A percentile compares a stretch with the other conserved stretches of the same genome.
Conservation (phyloP, 1,140 invertebrate genomes). For the Sitophilus oryzae region DNA sequence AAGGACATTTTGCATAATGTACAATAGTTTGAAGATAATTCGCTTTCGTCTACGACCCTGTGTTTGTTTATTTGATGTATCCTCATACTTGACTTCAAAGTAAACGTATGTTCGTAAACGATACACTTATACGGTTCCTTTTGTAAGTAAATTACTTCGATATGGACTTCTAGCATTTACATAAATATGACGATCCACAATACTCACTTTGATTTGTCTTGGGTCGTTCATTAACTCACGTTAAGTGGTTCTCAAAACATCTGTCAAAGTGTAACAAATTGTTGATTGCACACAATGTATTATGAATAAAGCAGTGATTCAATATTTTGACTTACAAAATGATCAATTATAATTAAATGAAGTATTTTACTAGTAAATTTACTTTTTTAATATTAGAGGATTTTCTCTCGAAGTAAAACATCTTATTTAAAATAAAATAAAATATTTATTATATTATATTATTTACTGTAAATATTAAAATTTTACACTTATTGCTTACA, state of each 20-base stretch:
- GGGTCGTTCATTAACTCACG: constrained; percentile 51
- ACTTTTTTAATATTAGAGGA: too few species aligned
- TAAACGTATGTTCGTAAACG: not conserved
- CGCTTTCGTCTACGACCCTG: not conserved
- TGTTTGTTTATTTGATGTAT: not conserved
- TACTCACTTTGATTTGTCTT: constrained; percentile 33
- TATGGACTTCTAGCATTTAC: not conserved
- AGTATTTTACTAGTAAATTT: too few species aligned
- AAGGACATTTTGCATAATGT: not conserved
- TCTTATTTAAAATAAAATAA: too few species aligned
- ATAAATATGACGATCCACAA: not conserved
- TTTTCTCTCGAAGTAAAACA: too few species aligned
- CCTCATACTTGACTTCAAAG: not conserved
- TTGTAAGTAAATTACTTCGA: not conserved
- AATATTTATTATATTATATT: too few species aligned
- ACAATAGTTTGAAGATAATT: not conserved
- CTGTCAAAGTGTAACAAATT: too few species aligned
- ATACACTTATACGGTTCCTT: not conserved
- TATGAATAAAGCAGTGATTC: too few species aligned
- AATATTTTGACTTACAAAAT: too few species aligned
- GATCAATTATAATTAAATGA: too few species aligned
- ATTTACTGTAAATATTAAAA: too few species aligned
- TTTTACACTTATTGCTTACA: too few species aligned
- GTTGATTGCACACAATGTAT: too few species aligned
- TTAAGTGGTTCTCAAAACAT: constrained; percentile 18